Evolutionary conservation across 2,113 vertebrate genomes (phyloP), one percentile per base, ranked within the genome.

Genomic region (Anoura caudifer): DNA sequence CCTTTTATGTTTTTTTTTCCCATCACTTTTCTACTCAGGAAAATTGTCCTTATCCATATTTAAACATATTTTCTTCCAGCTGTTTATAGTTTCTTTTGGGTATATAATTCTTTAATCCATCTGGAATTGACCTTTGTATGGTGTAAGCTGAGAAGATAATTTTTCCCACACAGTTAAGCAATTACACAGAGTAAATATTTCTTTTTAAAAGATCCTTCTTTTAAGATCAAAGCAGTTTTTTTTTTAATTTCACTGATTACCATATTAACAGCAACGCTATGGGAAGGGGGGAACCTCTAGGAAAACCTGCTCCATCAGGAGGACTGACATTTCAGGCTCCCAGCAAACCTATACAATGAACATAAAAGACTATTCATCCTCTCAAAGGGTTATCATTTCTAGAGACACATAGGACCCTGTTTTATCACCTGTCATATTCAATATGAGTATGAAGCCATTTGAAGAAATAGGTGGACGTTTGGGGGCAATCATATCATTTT

Each of bases 91-190:
- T 94, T 77, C 72, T 92, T 95, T 77, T 70, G 69, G 83, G 45
- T 47, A 90, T 69, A 81, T 81, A 92, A 95, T 92, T 97, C 92
- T 97, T 95, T 95, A 96, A 97, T 95, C 75, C 94, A 96, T 93
- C 94, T 96, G 90, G 94, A 98, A 95, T 85, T 95, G 87, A 90
- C 84, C 94, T 97, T 83, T 61, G 4, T 65, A 95, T 67, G 17
- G 69, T 84, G 4, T 83, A 87, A 94, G 38, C 81, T 88, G 54
- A 90, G 65, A 95, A 98, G 95, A 87, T 95, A 61, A 80, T 75
- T 95, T 94, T 96, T 87, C 77, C 92, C 90, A 97, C 80, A 95
- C 52, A 90, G 91, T 94, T 94, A 95, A 77, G 65, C 94, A 97
- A 92, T 93, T 94, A 97, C 52, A 84, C 56, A 81, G 36, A 90